Evolutionary conservation across 2,797 vertebrate genomes (phyloP).

Genomic region (Spinibarbus caldwelli): DNA sequence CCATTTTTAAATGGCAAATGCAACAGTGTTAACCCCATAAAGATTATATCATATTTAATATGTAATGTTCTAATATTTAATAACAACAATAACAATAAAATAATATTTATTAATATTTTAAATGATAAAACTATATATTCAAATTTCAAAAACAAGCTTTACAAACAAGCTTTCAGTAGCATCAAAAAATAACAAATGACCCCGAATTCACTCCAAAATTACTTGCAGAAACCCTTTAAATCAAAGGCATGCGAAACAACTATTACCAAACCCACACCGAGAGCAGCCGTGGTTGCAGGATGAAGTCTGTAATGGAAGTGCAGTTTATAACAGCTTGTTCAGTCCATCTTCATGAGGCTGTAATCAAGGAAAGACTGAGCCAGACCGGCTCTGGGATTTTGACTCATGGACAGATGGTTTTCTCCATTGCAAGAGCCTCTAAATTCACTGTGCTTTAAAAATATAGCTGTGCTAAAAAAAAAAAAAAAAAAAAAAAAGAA

Average conservation of each 20-base stretch:
- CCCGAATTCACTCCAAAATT: not conserved
- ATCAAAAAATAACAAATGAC: not conserved
- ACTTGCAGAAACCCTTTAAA: not conserved
- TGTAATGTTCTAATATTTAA: not conserved
- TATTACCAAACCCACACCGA: not conserved
- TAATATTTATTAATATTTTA: too few species aligned
- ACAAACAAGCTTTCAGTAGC: not conserved
- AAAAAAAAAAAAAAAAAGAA: too few species aligned
- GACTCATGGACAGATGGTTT: slow-evolving; percentile 5
- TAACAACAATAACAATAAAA: too few species aligned
- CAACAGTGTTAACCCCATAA: not conserved
- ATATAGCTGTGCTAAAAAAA: too few species aligned
- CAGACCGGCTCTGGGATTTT: not conserved
- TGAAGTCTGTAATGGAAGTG: not conserved
- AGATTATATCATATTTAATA: not conserved
- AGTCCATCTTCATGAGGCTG: slow-evolving; percentile 15
- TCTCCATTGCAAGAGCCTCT: not conserved
- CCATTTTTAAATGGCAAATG: not conserved
- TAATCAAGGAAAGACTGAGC: slow-evolving; percentile 2
- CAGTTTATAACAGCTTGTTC: not conserved
- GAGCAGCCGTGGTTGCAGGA: not conserved
- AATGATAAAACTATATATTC: not conserved
- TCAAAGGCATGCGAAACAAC: not conserved
- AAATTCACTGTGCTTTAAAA: not conserved
- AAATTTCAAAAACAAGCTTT: not conserved